A percentile compares a stretch with the other conserved stretches of the same genome.
These are phyloP conservation scores for Misgurnus mizolepis DNA, from an alignment of 2,113 vertebrate genomes.

Conservation along the genomic window DNA sequence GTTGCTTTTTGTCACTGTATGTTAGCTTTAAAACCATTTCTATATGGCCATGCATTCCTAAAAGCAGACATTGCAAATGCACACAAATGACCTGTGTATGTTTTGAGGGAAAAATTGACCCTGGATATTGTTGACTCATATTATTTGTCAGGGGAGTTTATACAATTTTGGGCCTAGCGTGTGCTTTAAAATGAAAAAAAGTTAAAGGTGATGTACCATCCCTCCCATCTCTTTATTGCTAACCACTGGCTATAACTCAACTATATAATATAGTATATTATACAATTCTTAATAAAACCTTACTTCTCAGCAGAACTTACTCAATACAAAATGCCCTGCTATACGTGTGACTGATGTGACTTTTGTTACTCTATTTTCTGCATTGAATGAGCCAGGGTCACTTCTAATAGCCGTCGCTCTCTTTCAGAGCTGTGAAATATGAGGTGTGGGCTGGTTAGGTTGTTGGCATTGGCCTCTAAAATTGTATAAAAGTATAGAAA, in stretches of 20 bases:
- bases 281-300: too few species aligned
- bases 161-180: too few species aligned
- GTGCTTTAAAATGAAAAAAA: too few species aligned
- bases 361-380: not conserved
- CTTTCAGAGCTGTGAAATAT: constrained; percentile 43
- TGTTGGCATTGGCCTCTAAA: constrained; percentile 7
- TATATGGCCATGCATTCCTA: not conserved
- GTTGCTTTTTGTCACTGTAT: not conserved
- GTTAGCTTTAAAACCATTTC: too few species aligned
- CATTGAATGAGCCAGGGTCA: constrained; percentile 15
- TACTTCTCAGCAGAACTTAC: not conserved
- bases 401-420: constrained; percentile 12
- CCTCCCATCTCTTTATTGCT: too few species aligned
- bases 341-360: not conserved
- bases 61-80: not conserved
- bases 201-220: too few species aligned
- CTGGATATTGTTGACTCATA: too few species aligned
- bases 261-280: too few species aligned
- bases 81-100: not conserved
- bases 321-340: not conserved
- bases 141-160: too few species aligned
- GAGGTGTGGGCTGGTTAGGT: constrained; percentile 2
- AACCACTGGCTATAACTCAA: too few species aligned
- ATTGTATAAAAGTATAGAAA: constrained; percentile 15
- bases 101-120: not conserved